phyloP scores from a whole-genome alignment of 1,140 invertebrate species.

The Drosophila ercepeae region DNA sequence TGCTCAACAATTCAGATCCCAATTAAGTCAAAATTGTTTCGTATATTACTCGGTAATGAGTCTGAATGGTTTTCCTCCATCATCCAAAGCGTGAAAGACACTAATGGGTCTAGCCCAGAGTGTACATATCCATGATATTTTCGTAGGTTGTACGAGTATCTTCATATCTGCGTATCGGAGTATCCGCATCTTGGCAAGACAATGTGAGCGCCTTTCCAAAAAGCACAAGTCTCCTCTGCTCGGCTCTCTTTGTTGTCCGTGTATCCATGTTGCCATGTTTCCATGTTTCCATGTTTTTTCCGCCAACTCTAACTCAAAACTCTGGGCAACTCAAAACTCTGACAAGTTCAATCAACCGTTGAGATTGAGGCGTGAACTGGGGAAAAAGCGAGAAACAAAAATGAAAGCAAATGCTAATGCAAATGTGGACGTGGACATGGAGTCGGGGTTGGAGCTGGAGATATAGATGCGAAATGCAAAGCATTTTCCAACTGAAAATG shows the following conservation, averaged over 20 bases:
- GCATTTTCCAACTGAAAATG: conserved; percentile 68
- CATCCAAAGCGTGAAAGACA: conserved; percentile 53
- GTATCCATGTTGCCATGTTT: conserved; percentile 23
- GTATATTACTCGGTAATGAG: conserved; percentile 45
- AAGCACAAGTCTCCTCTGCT: conserved; percentile 7
- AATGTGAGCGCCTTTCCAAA: conserved; percentile 68
- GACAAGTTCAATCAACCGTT: conserved; percentile 80
- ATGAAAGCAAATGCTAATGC: conserved; percentile 62
- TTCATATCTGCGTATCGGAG: conserved; percentile 29
- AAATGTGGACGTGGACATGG: conserved; percentile 22
- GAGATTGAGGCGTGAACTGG: conserved; percentile 74
- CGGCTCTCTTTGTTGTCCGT: conserved; percentile 29
- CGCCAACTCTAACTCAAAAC: conserved; percentile 30
- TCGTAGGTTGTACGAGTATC: conserved; percentile 10
- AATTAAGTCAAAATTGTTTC: conserved; percentile 62
- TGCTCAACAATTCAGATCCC: conserved; percentile 50
- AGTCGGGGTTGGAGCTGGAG: conserved; percentile 23
- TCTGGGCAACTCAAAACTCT: conserved; percentile 57
- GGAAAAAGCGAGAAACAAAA: conserved; percentile 46
- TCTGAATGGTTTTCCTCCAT: conserved; percentile 45
- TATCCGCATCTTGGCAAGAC: conserved; percentile 47
- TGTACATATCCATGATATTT: conserved; percentile 7
- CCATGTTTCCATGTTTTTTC: conserved; percentile 33
- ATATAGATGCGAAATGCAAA: conserved; percentile 62
- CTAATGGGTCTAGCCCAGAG: conserved; percentile 53